These are phyloP conservation scores for Siniperca chuatsi DNA, from an alignment of 2,113 vertebrate species.

Conservation along the genomic window DNA sequence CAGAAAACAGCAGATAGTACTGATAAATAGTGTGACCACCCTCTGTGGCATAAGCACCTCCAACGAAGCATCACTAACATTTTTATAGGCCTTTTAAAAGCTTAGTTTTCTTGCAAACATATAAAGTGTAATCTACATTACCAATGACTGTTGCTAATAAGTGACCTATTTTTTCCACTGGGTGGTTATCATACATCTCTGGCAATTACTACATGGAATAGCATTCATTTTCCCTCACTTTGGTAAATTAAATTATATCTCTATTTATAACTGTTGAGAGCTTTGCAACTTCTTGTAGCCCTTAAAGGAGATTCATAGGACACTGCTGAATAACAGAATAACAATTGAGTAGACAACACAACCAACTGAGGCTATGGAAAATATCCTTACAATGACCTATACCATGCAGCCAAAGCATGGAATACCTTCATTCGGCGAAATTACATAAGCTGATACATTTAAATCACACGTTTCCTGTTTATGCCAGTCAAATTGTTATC, in stretches of 20 bases:
- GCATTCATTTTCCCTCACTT: conserved; percentile 72
- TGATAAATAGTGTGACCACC: conserved; percentile 62
- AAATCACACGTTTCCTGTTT: conserved; percentile 31
- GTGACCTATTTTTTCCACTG: conserved; percentile 62
- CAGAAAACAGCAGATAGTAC: conserved; percentile 26
- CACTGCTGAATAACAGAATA: conserved; percentile 41
- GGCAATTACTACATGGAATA: conserved; percentile 68
- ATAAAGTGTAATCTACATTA: conserved; percentile 57
- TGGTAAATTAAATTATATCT: conserved; percentile 70
- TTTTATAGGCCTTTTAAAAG: conserved; percentile 70
- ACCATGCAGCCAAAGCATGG: not conserved
- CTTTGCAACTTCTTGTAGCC: conserved; percentile 22
- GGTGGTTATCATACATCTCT: conserved; percentile 72
- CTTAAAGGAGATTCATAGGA: conserved; percentile 65
- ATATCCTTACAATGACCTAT: conserved; percentile 31
- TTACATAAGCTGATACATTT: conserved; percentile 34
- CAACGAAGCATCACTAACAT: conserved; percentile 63
- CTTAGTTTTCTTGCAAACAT: conserved; percentile 62
- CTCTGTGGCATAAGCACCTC: conserved; percentile 54
- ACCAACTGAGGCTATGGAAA: conserved; percentile 23
- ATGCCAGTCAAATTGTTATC: conserved; percentile 44
- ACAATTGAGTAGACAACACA: conserved; percentile 32
- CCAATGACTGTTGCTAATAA: conserved; percentile 53
- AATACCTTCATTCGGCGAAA: conserved; percentile 25
- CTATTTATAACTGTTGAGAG: conserved; percentile 65